Base-by-base conservation (phyloP, 2,113 vertebrate genomes). In the Ammodytes marinus region DNA sequence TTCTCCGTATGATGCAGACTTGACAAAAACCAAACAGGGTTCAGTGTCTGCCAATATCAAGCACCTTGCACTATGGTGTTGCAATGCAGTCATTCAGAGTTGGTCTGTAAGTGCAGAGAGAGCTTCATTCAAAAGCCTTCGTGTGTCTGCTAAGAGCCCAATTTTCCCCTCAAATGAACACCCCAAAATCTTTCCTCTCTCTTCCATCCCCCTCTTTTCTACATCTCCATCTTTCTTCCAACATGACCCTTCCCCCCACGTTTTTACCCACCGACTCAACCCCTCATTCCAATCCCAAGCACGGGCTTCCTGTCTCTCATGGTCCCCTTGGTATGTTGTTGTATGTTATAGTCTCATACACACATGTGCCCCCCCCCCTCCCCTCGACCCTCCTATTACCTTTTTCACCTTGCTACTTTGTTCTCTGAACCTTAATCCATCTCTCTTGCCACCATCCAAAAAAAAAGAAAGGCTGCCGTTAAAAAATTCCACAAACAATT, bases 251-350 rank as follows among this genome's bases (percentile, higher is more conserved):
- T 86, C 89, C 90, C 86, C 86, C 47, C 73, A 27, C 27, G 27
- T 27, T 27, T 75, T 84, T 69, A 43, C 71, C 71, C 84, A 50
- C 60, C 3, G 4, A 74, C 63, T 74, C 70, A 69, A 67, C 59
- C 85, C 85, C 73, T 89, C 91, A 89, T 90, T 91, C 90, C 90
- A 89, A 71, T 54, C 84, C 85, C 64, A 84, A 83, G 75, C 82
- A 74, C 84, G 59, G 37, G 80, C 71, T 90, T 92, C 91, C 89
- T 92, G 90, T 86, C 87, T 87, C 85, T 77, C 71, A 50, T 77
- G 76, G 65, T 70, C 75, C 72, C 27, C 57, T 69, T 50, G 1
- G 27, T 87, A 70, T 82, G 81, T 83, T 84, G 13, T 86, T 27
- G 27, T 27, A 27, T 27, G 27, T 69, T 19, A 2, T 83, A 82